Percentiles rank a stretch among this genome's conserved stretches.
Conservation (phyloP, 2,113 vertebrate species). For the Sylvilagus bachmani region DNA sequence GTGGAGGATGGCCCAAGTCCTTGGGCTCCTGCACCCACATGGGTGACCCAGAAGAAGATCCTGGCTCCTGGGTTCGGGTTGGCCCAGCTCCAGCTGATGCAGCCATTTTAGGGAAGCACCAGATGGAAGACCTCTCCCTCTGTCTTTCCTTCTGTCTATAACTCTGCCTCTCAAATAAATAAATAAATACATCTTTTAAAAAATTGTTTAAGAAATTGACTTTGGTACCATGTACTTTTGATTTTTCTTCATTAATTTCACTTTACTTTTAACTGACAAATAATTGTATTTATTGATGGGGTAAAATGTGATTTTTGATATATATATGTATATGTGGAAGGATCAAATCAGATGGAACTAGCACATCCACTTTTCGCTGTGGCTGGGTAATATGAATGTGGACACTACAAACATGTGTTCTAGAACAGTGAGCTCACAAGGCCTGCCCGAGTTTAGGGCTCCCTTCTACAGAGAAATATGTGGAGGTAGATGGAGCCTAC, state of each 20-base stretch:
- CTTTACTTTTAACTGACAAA: background rate
- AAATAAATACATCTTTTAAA: no score
- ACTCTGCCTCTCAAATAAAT: no score
- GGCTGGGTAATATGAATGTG: background rate
- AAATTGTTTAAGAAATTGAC: background rate
- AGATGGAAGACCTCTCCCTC: no score
- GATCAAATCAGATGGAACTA: background rate
- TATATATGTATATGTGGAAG: background rate
- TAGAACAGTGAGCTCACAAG: background rate
- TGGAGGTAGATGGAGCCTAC: background rate
- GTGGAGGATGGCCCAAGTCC: no score
- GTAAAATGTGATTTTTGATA: background rate
- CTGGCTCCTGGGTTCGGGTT: no score
- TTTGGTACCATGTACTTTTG: background rate
- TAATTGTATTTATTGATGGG: background rate
- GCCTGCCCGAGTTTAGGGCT: background rate
- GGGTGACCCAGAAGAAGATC: no score
- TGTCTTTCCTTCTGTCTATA: no score
- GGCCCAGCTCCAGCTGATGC: no score
- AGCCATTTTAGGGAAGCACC: no score
- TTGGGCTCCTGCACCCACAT: no score
- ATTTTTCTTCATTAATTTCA: background rate
- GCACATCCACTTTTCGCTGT: background rate
- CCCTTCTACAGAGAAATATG: background rate
- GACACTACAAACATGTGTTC: background rate